Conservation (phyloP, 2,113 vertebrate genomes). For the Ariopsis seemanni region DNA sequence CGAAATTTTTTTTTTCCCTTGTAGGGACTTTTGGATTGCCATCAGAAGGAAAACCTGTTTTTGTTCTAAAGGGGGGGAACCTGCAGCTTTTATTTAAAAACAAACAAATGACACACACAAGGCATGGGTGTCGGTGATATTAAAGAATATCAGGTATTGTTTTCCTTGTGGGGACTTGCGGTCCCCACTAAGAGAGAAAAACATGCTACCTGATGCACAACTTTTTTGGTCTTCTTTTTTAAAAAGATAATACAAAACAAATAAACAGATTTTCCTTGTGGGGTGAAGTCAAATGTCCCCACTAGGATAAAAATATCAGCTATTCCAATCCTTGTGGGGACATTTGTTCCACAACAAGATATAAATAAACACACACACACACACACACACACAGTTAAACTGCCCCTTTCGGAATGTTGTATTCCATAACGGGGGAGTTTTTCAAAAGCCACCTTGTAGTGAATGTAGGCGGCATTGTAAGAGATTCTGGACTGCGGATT, state of each 20-base stretch:
- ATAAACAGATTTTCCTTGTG: neutral
- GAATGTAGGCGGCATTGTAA: slow-evolving; percentile 24
- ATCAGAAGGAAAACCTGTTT: neutral
- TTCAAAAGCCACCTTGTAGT: slow-evolving; percentile 20
- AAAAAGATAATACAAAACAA: neutral
- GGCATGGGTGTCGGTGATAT: neutral
- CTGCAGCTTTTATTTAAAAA: neutral
- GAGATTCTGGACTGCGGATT: slow-evolving; percentile 29
- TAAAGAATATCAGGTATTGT: neutral
- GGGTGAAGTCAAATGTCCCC: neutral
- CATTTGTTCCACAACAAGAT: neutral
- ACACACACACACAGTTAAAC: neutral
- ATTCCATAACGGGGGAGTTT: slow-evolving; percentile 45
- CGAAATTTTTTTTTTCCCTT: neutral
- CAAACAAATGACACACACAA: neutral
- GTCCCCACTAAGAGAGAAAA: neutral
- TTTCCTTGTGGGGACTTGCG: neutral
- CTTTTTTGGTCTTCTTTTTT: neutral
- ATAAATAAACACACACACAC: neutral
- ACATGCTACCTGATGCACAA: neutral
- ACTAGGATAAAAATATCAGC: neutral
- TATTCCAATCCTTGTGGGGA: neutral
- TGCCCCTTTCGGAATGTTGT: slow-evolving; percentile 30
- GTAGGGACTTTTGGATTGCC: neutral
- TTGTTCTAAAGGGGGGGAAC: too few species aligned